Percentiles rank a stretch among this genome's conserved stretches.
Evolutionary conservation across 2,797 vertebrate species (phyloP).

Genomic region (Acanthis flammea): DNA sequence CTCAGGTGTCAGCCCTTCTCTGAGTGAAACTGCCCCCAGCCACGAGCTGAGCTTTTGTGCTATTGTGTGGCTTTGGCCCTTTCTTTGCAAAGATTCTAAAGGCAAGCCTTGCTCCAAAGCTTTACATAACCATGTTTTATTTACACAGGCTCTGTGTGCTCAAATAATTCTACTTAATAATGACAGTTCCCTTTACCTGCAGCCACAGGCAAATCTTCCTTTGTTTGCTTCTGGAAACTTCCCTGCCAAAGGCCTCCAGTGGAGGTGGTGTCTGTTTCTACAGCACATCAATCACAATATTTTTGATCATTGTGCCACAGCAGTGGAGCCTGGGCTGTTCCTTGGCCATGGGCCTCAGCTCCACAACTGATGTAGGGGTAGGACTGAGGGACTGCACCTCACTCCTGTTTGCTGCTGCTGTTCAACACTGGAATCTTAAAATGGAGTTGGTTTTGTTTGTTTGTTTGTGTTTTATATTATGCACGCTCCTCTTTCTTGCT

Average conservation of each 20-base stretch:
- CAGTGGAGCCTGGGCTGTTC: not conserved
- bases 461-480: not conserved
- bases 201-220: not conserved
- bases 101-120: not conserved
- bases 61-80: not conserved
- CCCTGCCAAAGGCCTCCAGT: not conserved
- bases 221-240: not conserved
- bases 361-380: not conserved
- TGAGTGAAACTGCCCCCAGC: not conserved
- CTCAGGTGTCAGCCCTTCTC: not conserved
- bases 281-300: not conserved
- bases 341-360: not conserved
- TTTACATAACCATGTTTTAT: constrained; percentile 1
- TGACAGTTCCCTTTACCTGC: not conserved
- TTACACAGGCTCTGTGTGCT: not conserved
- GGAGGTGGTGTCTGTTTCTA: not conserved
- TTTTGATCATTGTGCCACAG: not conserved
- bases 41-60: not conserved
- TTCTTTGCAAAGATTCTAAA: not conserved
- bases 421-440: not conserved
- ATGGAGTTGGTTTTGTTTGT: not conserved
- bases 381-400: not conserved
- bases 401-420: not conserved
- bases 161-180: not conserved
- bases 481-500: not conserved